Percentiles rank a stretch among this genome's conserved stretches.
These are phyloP conservation scores for Lamellibrachia columna DNA, from an alignment of 2,888 invertebrate genomes.

Conservation along the genomic window DNA sequence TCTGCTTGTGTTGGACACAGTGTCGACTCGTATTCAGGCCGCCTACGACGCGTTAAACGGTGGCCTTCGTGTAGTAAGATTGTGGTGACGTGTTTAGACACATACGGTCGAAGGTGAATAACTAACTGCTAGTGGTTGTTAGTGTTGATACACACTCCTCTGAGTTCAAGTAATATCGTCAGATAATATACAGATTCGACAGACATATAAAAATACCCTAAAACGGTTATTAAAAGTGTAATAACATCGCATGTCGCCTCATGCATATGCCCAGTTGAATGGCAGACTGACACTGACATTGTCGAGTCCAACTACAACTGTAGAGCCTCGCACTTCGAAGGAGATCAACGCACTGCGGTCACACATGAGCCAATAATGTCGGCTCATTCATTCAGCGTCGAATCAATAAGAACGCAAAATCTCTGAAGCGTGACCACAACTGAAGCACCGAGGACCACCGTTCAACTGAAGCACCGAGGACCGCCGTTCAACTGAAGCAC, in stretches of 20 bases:
- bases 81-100: not conserved
- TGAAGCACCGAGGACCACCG: not conserved
- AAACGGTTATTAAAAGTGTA: no score
- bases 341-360: not conserved
- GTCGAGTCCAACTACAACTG: not conserved
- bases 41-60: not conserved
- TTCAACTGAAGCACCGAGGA: no score
- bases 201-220: no score
- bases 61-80: not conserved
- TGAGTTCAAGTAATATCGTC: not conserved
- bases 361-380: not conserved
- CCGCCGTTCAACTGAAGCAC: no score
- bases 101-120: not conserved
- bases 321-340: not conserved
- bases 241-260: no score
- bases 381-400: not conserved
- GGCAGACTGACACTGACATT: not conserved
- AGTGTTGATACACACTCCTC: not conserved
- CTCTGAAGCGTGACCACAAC: not conserved
- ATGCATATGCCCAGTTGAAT: no score
- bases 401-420: not conserved
- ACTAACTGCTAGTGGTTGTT: not conserved
- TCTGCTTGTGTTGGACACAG: no score
- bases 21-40: not conserved
- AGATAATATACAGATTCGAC: not conserved